Evolutionary conservation across 2,113 vertebrate species (phyloP).

Genomic region (Heterochromis multidens): DNA sequence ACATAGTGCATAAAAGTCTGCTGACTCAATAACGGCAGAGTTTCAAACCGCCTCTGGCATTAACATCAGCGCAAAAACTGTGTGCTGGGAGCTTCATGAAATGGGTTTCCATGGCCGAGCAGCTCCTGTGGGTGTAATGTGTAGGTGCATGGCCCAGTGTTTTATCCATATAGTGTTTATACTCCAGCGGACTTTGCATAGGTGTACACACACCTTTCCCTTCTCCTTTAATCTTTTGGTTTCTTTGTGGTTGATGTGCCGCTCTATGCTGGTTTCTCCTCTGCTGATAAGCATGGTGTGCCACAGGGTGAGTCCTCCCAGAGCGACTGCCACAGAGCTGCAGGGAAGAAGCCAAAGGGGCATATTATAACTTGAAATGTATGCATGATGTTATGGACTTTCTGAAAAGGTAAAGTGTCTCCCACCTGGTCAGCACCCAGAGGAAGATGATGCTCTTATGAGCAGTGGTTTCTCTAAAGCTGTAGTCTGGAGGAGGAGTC

Average conservation of each 20-base stretch:
- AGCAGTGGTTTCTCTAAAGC: conserved; percentile 80
- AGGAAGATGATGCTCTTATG: conserved; percentile 95
- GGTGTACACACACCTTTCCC: conserved; percentile 78
- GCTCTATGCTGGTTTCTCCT: conserved; percentile 94
- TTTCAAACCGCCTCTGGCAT: too few species aligned
- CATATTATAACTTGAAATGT: not conserved
- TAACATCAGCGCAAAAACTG: too few species aligned
- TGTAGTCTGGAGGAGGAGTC: conserved; percentile 82
- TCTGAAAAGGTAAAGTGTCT: not conserved
- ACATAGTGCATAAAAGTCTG: too few species aligned
- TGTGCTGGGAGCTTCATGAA: too few species aligned
- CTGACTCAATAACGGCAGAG: too few species aligned
- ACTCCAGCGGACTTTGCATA: not conserved
- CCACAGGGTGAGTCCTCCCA: conserved; percentile 92
- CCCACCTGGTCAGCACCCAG: conserved; percentile 96
- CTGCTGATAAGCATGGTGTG: conserved; percentile 87
- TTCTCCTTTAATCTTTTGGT: conserved; percentile 77
- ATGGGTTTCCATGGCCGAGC: too few species aligned
- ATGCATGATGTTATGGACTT: not conserved
- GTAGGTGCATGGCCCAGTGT: too few species aligned
- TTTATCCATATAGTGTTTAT: too few species aligned
- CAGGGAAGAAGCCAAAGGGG: fast-evolving
- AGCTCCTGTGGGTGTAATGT: too few species aligned
- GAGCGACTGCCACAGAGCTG: conserved; percentile 89
- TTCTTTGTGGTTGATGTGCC: conserved; percentile 95